A percentile compares a stretch with the other conserved stretches of the same genome.
Conservation (phyloP, 2,113 vertebrate genomes). For the Aramus guarauna region DNA sequence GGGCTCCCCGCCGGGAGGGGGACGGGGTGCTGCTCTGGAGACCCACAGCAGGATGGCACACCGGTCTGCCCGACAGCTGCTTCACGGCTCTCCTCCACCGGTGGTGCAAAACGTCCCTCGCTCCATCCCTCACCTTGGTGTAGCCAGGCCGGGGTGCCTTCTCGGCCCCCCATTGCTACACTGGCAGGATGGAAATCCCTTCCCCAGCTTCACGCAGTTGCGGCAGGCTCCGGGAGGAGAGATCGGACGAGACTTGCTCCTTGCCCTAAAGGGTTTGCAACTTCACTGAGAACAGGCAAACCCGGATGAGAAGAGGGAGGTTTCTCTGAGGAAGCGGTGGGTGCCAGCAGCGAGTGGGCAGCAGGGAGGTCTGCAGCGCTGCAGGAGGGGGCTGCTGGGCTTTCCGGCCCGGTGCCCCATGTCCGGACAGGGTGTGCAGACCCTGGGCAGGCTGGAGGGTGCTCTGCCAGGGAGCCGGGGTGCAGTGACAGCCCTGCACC, state of each 20-base stretch:
- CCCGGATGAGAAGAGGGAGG: neutral
- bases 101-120: neutral
- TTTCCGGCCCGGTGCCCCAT: neutral
- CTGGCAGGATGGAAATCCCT: neutral
- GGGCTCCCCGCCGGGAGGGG: neutral
- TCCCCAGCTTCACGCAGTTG: neutral
- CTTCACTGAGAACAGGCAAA: neutral
- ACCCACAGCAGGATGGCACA: neutral
- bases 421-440: neutral
- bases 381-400: neutral
- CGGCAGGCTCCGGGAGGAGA: neutral
- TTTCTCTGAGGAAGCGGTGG: neutral
- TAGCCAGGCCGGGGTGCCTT: neutral
- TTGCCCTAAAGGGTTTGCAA: neutral
- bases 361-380: neutral
- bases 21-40: neutral
- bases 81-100: accelerated
- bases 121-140: neutral
- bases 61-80: neutral
- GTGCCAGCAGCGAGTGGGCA: neutral
- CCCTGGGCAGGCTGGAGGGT: neutral
- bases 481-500: neutral
- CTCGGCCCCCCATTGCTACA: neutral
- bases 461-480: neutral
- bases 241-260: neutral